Conservation (phyloP, 1,140 invertebrate species). For the Drosophila bipectinata region DNA sequence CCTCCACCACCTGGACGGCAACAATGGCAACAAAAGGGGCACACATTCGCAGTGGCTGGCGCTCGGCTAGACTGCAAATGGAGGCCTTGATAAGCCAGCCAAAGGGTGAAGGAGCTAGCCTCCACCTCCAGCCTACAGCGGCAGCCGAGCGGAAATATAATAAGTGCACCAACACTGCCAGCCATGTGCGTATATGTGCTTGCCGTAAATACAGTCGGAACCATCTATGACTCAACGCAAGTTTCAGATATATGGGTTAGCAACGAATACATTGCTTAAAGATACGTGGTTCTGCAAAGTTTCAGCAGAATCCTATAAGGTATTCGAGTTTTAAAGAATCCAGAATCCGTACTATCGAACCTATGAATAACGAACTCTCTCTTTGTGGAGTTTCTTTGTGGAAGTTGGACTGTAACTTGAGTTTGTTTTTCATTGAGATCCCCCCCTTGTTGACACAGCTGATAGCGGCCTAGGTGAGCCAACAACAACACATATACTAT, state of each 20-base stretch:
- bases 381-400: neutral
- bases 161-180: constrained; percentile 40
- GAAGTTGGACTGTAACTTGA: constrained; percentile 2
- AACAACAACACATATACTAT: neutral
- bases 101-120: constrained; percentile 30
- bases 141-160: constrained; percentile 75
- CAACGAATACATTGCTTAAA: neutral
- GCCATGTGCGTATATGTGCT: neutral
- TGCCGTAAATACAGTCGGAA: too few relatives aligned
- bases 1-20: constrained; percentile 48
- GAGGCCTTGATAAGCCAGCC: constrained; percentile 59
- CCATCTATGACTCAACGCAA: neutral
- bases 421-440: constrained; percentile 34
- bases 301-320: too few relatives aligned
- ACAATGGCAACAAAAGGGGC: neutral
- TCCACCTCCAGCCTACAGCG: constrained; percentile 8
- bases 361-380: too few relatives aligned
- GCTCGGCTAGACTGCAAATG: constrained; percentile 61
- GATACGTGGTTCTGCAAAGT: neutral
- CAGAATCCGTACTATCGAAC: too few relatives aligned
- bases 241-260: neutral
- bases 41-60: constrained; percentile 30
- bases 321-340: too few relatives aligned
- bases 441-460: constrained; percentile 66
- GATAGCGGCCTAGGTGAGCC: constrained; percentile 33